These are phyloP conservation scores for Catonia carolina DNA, from an alignment of 2,888 invertebrate genomes.

Conservation along the genomic window DNA sequence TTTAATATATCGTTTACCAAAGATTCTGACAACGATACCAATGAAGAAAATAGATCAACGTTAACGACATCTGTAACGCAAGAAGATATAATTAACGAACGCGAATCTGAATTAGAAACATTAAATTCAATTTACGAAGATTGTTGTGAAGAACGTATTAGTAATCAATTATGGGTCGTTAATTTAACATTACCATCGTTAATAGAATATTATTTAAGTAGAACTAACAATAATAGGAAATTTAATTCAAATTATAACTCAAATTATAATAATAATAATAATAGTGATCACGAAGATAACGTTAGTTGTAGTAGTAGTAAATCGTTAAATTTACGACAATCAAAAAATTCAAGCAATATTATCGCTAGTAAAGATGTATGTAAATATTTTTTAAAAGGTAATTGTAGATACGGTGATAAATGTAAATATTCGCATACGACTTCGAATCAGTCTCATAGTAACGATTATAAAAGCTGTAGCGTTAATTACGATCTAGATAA, in stretches of 20 bases:
- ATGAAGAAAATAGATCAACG: constrained; percentile 20
- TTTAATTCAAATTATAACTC: background rate
- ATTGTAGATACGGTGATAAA: constrained; percentile 63
- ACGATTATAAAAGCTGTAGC: too few species aligned
- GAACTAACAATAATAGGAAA: constrained; percentile 14
- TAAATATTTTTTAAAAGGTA: constrained; percentile 53
- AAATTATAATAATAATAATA: constrained; percentile 43
- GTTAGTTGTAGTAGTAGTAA: too few species aligned
- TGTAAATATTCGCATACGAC: constrained; percentile 62
- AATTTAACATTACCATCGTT: constrained; percentile 49
- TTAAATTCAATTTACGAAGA: constrained; percentile 71
- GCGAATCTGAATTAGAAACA: constrained; percentile 64
- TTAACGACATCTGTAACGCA: constrained; percentile 32
- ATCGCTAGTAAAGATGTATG: constrained; percentile 54
- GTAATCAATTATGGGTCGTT: constrained; percentile 62
- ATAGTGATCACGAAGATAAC: constrained; percentile 39
- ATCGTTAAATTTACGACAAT: constrained; percentile 40
- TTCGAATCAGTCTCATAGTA: too few species aligned
- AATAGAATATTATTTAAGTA: constrained; percentile 26
- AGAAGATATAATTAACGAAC: constrained; percentile 51
- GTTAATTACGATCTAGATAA: constrained; percentile 31
- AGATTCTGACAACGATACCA: too few species aligned
- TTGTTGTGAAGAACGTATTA: constrained; percentile 60
- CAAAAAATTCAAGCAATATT: too few species aligned
- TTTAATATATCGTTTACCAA: constrained; percentile 47